Conservation (phyloP, 2,888 invertebrate species). For the Drosophila nigritarsus region DNA sequence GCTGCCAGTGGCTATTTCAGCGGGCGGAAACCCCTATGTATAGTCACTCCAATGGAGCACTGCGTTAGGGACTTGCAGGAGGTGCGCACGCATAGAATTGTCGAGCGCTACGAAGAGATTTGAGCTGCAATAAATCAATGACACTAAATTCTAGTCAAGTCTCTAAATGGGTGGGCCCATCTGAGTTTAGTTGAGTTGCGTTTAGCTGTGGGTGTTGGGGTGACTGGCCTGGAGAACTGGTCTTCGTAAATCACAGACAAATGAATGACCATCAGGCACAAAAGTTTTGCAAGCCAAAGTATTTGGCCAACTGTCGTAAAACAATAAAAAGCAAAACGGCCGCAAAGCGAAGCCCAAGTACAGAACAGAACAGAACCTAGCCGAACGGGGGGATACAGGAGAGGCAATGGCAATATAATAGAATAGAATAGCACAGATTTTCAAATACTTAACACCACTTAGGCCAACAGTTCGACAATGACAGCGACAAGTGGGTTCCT, state of each 20-base stretch:
- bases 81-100: constrained; percentile 70
- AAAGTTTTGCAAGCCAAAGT: constrained; percentile 71
- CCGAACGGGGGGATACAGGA: constrained; percentile 1
- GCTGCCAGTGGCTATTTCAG: constrained; percentile 71
- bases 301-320: constrained; percentile 78
- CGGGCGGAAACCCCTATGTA: constrained; percentile 80
- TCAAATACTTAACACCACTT: constrained; percentile 78
- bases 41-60: constrained; percentile 72
- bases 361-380: background rate
- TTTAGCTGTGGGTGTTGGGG: background rate
- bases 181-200: background rate
- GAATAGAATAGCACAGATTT: constrained; percentile 58
- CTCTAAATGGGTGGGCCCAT: constrained; percentile 15
- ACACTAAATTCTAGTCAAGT: constrained; percentile 57
- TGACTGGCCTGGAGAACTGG: background rate
- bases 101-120: constrained; percentile 71
- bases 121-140: constrained; percentile 71
- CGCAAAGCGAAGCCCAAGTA: constrained; percentile 39
- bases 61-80: constrained; percentile 76
- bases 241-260: constrained; percentile 76
- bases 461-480: constrained; percentile 70
- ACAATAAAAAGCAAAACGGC: constrained; percentile 71
- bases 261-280: constrained; percentile 76
- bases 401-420: background rate
- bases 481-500: constrained; percentile 41